A percentile compares a stretch with the other conserved stretches of the same genome.
Evolutionary conservation across 2,113 vertebrate genomes (phyloP).

Genomic region (pig (Sus scrofa)): DNA sequence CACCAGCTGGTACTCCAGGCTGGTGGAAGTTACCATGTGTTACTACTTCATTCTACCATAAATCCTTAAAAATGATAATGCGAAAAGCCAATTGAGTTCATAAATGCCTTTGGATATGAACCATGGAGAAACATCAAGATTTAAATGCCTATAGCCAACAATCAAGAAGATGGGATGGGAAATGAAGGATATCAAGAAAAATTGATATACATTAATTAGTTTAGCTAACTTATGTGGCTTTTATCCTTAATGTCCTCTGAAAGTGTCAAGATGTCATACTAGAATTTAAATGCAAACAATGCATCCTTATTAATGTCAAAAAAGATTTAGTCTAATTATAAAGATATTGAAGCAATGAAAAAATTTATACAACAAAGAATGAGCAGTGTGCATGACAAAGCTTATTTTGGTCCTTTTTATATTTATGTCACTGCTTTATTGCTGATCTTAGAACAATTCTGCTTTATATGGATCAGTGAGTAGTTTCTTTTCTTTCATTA

Average conservation of each 20-base stretch:
- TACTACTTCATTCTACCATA: conserved; percentile 64
- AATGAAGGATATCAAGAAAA: conserved; percentile 66
- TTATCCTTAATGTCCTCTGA: conserved; percentile 37
- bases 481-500: conserved; percentile 42
- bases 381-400: neutral
- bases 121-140: conserved; percentile 61
- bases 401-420: conserved; percentile 19
- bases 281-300: conserved; percentile 69
- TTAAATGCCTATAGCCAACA: conserved; percentile 66
- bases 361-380: neutral
- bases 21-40: conserved; percentile 78
- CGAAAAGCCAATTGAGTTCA: conserved; percentile 71
- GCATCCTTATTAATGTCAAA: conserved; percentile 21
- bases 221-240: conserved; percentile 70
- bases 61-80: conserved; percentile 73
- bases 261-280: conserved; percentile 21
- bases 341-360: neutral
- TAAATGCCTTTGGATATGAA: conserved; percentile 74
- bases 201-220: conserved; percentile 69
- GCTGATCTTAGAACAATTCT: conserved; percentile 19
- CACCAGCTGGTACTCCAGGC: conserved; percentile 75
- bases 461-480: conserved; percentile 7
- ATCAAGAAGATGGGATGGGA: conserved; percentile 60
- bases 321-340: conserved; percentile 46
- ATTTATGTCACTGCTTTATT: neutral